Percentiles rank a stretch among this genome's conserved stretches.
Conservation (phyloP, 2,113 vertebrate species). For the cat (Felis catus) region F.catus_Fca126_mat1.0 CM031411.1:11151501-11152000, state of each 20-base stretch:
- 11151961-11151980: neutral
- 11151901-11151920: neutral
- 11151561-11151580: constrained; percentile 83
- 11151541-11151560: constrained; percentile 78
- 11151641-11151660: constrained; percentile 84
- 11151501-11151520: constrained; percentile 62
- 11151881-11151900: neutral
- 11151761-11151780: neutral
- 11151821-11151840: neutral
- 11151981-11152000: neutral
- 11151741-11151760: constrained; percentile 80
- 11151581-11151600: constrained; percentile 78
- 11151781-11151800: neutral
- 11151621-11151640: constrained; percentile 87
- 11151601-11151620: constrained; percentile 87
- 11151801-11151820: neutral
- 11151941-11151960: neutral
- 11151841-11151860: neutral
- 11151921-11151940: neutral
- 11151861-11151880: neutral
- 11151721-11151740: constrained; percentile 48
- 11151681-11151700: constrained; percentile 84
- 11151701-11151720: constrained; percentile 82
- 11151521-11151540: constrained; percentile 75
- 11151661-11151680: constrained; percentile 74